Evolutionary conservation across 1,140 invertebrate species (phyloP), one percentile per base, ranked within the genome.

Genomic region (Eumaeus atala): DNA sequence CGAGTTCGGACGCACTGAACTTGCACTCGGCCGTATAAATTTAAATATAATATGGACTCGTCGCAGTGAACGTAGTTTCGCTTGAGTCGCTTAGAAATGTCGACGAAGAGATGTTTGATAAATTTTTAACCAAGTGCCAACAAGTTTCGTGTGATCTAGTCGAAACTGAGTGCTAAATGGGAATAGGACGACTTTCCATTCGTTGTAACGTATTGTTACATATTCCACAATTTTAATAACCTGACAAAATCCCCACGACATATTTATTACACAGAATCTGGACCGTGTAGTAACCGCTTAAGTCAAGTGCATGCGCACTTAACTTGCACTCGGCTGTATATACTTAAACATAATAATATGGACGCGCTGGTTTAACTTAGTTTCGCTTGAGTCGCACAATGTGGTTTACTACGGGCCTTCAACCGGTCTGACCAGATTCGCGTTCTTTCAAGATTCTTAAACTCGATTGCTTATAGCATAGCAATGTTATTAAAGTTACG

Each of bases 281-380:
- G 11, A 28, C 21, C 2, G 21, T 28, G 21, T 28, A 28, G 6
- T 6, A 28, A 28, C 21, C 21, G 21, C 21, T 6, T 28, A 3
- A 3, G 21, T 3, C 21, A 3, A 44, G 60, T 62, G 34, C 60
- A 36, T 11, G 16, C 33, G 60, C 38, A 58, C 55, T 21, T 18
- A 54, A 42, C 51, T 38, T 57, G 61, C 48, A 63, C 61, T 59
- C 36, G 51, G 51, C 12, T 12, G 18, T 18, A 55, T 35, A 21
- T 21, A 36, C 21, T 21, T n/a, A 48, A 28, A 28, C 16, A 16
- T 16, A n/a, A n/a, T n/a, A n/a, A 44, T 16, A 7, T 4, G 1
- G 36, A 38, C 38, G 4, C 38, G 40, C 14, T 9, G 14, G 21
- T 9, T 4, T 14, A 44, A 44, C 40, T 44, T 44, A 44, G 14